Conservation (phyloP, 2,888 invertebrate genomes). For the Boloria selene region DNA sequence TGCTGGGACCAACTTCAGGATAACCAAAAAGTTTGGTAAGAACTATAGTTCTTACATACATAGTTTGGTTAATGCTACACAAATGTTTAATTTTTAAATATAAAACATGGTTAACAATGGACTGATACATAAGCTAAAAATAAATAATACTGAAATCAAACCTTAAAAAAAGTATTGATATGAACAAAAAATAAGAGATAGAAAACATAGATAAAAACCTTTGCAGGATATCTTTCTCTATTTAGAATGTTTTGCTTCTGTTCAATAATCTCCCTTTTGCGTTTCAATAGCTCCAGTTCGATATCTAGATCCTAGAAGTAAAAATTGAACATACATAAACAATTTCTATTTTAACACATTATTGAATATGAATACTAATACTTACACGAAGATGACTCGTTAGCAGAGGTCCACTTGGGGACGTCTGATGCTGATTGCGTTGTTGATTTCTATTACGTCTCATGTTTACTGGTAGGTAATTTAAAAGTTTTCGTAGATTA, state of each 20-base stretch:
- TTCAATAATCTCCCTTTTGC: conserved; percentile 66
- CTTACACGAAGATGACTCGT: conserved; percentile 52
- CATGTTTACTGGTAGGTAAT: conserved; percentile 31
- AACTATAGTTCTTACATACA: no score
- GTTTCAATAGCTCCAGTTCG: conserved; percentile 64
- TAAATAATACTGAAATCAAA: no score
- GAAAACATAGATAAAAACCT: conserved; percentile 23
- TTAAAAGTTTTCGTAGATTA: neutral
- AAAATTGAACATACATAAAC: conserved; percentile 8
- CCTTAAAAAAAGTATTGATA: neutral
- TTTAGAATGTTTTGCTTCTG: conserved; percentile 57
- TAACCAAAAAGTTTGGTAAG: no score
- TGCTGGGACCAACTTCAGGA: no score
- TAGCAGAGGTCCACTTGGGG: conserved; percentile 46
- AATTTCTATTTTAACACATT: no score
- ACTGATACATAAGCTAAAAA: no score
- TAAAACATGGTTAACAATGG: no score
- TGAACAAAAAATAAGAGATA: neutral
- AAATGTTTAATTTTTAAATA: no score
- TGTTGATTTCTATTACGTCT: conserved; percentile 36
- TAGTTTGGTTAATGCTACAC: no score
- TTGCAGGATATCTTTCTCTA: conserved; percentile 19
- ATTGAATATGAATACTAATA: conserved; percentile 4
- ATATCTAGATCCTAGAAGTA: conserved; percentile 59
- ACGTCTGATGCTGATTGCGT: conserved; percentile 18